These are phyloP conservation scores for Micrastur ruficollis DNA, from an alignment of 2,797 vertebrate species.

Conservation along the genomic window DNA sequence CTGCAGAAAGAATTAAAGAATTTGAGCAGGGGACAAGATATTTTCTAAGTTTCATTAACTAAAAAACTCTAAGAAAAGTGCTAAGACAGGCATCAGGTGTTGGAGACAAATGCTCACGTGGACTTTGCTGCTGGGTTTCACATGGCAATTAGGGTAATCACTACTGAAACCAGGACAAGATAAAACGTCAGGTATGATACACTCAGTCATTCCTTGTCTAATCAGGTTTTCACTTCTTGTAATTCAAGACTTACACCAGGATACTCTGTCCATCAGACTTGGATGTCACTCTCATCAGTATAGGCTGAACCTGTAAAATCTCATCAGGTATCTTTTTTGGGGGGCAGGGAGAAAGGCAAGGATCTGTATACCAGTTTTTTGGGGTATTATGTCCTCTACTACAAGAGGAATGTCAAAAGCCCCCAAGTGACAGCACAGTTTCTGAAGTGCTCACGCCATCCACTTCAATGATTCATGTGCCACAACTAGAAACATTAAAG, in stretches of 20 bases:
- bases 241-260: neutral
- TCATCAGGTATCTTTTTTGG: neutral
- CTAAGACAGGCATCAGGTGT: neutral
- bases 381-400: neutral
- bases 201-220: neutral
- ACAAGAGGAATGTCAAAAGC: neutral
- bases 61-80: constrained; percentile 18
- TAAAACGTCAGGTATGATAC: neutral
- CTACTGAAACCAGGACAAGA: neutral
- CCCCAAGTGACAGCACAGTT: neutral
- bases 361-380: neutral
- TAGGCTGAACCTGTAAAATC: neutral
- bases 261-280: neutral
- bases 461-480: neutral
- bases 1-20: neutral
- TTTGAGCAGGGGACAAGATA: neutral
- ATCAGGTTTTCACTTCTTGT: neutral
- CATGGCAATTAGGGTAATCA: neutral
- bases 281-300: neutral
- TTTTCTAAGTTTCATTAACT: neutral
- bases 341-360: neutral
- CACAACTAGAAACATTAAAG: neutral
- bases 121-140: neutral
- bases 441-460: neutral
- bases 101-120: neutral